phyloP scores from a whole-genome alignment of 2,888 invertebrate species.

The Dysmachus trigonus region DNA sequence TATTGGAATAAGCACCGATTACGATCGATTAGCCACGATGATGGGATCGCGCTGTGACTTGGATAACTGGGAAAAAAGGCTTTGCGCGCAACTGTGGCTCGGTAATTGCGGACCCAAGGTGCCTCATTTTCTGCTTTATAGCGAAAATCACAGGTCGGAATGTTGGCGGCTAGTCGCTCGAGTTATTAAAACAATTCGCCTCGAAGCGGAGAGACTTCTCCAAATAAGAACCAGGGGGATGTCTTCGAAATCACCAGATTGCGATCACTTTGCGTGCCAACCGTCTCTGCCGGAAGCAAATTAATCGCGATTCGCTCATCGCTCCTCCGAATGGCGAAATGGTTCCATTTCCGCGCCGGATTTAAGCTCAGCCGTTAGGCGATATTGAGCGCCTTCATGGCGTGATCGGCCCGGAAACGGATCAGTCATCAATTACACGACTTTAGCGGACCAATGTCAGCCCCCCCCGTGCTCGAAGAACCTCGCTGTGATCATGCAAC shows the following conservation, averaged over 20 bases:
- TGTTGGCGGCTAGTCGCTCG: neutral
- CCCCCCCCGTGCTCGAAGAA: neutral
- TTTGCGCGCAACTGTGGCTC: neutral
- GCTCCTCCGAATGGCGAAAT: neutral
- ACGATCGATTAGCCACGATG: constrained; percentile 24
- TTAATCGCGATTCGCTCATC: neutral
- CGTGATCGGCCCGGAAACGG: neutral
- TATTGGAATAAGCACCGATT: constrained; percentile 4
- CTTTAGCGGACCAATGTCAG: neutral
- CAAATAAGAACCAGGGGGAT: neutral
- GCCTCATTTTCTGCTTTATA: neutral
- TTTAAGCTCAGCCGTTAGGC: neutral
- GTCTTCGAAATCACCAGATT: neutral
- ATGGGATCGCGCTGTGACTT: neutral
- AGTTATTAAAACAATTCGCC: neutral
- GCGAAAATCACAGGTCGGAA: neutral
- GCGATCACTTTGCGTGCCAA: neutral
- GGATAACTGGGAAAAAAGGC: neutral
- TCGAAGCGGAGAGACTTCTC: neutral
- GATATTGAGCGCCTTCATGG: neutral
- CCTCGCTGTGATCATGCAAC: neutral
- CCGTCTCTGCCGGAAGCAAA: neutral
- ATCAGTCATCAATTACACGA: neutral
- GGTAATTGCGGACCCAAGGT: neutral
- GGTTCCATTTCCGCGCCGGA: neutral